A percentile compares a stretch with the other conserved stretches of the same genome.
Conservation (phyloP, 1,140 invertebrate species). For the Drusus annulatus region DNA sequence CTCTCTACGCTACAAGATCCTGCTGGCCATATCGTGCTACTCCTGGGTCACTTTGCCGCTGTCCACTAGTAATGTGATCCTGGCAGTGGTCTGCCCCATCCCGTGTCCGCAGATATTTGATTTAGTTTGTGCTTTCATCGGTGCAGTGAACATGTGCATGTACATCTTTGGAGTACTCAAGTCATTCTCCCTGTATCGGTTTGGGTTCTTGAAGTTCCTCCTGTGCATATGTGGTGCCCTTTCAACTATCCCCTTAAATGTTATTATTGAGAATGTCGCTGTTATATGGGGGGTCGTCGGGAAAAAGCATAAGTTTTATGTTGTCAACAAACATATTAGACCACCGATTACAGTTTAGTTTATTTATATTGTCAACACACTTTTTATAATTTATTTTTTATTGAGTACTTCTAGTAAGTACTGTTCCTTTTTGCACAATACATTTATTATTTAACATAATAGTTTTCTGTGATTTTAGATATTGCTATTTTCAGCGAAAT, state of each 20-base stretch:
- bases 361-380: background rate
- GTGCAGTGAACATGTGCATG: conserved; percentile 95
- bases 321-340: conserved; percentile 92
- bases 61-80: conserved; percentile 89
- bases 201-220: conserved; percentile 85
- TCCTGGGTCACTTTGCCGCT: conserved; percentile 97
- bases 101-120: conserved; percentile 88
- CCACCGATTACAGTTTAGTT: conserved; percentile 72
- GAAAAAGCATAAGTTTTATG: conserved; percentile 95
- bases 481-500: conserved; percentile 1
- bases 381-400: background rate
- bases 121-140: conserved; percentile 90
- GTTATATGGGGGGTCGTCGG: conserved; percentile 94
- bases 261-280: conserved; percentile 94
- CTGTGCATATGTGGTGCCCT: conserved; percentile 89
- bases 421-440: background rate
- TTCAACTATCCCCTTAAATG: conserved; percentile 91
- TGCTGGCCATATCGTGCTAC: conserved; percentile 92
- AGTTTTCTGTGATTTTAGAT: conserved; percentile 27
- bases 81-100: conserved; percentile 89
- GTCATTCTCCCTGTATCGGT: conserved; percentile 91
- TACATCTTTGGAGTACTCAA: conserved; percentile 97
- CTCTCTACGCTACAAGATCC: conserved; percentile 85
- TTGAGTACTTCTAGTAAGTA: too few relatives aligned
- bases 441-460: background rate